A percentile compares a stretch with the other conserved stretches of the same genome.
These are phyloP conservation scores for Carcina quercana DNA, from an alignment of 2,888 invertebrate species.

Conservation along the genomic window DNA sequence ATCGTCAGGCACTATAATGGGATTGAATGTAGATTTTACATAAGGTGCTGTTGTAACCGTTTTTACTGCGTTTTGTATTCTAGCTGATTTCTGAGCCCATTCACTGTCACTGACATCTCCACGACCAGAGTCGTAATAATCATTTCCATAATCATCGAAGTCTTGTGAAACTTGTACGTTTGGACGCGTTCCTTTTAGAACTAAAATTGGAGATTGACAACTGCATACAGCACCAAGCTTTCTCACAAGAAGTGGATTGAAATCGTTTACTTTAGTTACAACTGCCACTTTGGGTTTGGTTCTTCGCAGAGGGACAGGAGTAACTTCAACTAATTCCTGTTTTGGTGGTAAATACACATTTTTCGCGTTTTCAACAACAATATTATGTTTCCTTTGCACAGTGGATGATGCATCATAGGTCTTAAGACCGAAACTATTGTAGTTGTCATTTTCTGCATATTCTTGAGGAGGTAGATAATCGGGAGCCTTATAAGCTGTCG, in stretches of 20 bases:
- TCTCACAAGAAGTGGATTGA: conserved; percentile 80
- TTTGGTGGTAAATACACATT: conserved; percentile 48
- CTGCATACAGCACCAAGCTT: conserved; percentile 85
- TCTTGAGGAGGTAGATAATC: conserved; percentile 38
- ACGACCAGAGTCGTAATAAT: conserved; percentile 38
- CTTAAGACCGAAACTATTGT: conserved; percentile 39
- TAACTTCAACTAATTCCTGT: conserved; percentile 54
- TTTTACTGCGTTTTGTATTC: conserved; percentile 24
- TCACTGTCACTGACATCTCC: conserved; percentile 40
- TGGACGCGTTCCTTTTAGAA: conserved; percentile 63
- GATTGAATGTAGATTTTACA: conserved; percentile 55
- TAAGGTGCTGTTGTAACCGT: conserved; percentile 40
- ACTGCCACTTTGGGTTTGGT: conserved; percentile 70
- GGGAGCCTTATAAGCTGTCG: conserved; percentile 31
- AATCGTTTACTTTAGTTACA: conserved; percentile 80
- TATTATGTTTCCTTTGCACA: conserved; percentile 44
- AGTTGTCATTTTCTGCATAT: conserved; percentile 23
- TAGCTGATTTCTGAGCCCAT: conserved; percentile 39
- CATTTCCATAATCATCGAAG: conserved; percentile 38
- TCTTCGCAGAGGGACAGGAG: conserved; percentile 37
- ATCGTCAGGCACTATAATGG: conserved; percentile 67
- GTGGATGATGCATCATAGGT: conserved; percentile 22
- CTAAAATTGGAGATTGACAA: conserved; percentile 75
- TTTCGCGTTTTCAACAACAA: conserved; percentile 58
- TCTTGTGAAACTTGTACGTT: conserved; percentile 36